Base-by-base conservation (phyloP, 2,797 vertebrate species). In the Crocodylus rhombifer region DNA sequence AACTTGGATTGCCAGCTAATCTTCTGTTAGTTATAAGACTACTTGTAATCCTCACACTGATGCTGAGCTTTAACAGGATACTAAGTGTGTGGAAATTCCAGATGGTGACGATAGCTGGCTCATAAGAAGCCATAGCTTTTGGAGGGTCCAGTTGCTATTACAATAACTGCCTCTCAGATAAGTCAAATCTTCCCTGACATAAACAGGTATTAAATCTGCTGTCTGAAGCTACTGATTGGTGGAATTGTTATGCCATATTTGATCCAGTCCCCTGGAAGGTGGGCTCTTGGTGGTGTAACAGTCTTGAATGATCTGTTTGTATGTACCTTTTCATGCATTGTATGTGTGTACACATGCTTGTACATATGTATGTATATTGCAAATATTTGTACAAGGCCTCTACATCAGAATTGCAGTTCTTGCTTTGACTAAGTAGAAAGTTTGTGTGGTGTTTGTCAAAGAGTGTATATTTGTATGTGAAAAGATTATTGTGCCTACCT, bases 341-440 rank as follows among this genome's bases (percentile, higher is more conserved):
- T 42, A 42, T 42, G 42, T 42, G 42, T 42, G 42, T 42, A 42
- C 42, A 42, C 42, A 42, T 42, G 58, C 36, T 20, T 62, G 4
- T 57, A 17, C 2, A 0, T 14, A 1, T 0, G 7, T 25, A 0
- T 21, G 5, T n/a, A 5, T 15, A 20, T 36, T 25, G 62, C 62
- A 60, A 25, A 36, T 2, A 4, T 0, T 0, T 15, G 12, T 71
- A 80, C 58, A 63, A 55, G 1, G 10, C 42, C 30, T 20, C 17
- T 3, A 64, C 42, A 1, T 10, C 7, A 33, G 51, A 9, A 1
- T 1, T 9, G 4, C 69, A 92, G 62, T 16, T 67, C 88, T 84
- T 77, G 75, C n/a, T 57, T 77, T 92, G 56, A 74, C 14, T 63
- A 58, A 61, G 77, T 61, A 2, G 0, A 25, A 42, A 42, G 42